Evolutionary conservation across 2,888 invertebrate genomes (phyloP).

Genomic region (Ellobium chinense): DNA sequence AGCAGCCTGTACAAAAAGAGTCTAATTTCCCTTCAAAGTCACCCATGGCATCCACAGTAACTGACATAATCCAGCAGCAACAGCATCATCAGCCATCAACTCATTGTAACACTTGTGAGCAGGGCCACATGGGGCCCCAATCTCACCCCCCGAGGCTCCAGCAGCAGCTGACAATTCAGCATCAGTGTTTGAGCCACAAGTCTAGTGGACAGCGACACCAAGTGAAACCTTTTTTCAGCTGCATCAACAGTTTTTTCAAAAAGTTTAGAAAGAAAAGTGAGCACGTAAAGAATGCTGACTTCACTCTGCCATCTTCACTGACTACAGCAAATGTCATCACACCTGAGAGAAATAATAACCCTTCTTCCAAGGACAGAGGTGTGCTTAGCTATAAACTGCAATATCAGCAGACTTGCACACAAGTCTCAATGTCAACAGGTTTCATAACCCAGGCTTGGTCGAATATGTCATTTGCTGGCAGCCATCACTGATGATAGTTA

Average conservation of each 20-base stretch:
- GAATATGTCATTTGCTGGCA: neutral
- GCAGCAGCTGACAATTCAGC: neutral
- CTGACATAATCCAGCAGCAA: conserved; percentile 23
- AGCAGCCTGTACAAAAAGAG: conserved; percentile 5
- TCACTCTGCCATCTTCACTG: conserved; percentile 74
- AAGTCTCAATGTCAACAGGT: neutral
- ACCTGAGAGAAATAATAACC: conserved; percentile 72
- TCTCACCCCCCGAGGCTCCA: neutral
- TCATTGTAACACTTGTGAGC: neutral
- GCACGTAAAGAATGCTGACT: conserved; percentile 71
- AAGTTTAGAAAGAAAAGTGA: conserved; percentile 70
- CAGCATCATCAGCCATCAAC: conserved; percentile 10
- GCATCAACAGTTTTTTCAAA: conserved; percentile 74
- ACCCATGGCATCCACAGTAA: conserved; percentile 9
- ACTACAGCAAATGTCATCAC: conserved; percentile 75
- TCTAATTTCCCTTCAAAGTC: conserved; percentile 5
- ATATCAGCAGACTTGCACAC: neutral
- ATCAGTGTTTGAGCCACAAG: conserved; percentile 7
- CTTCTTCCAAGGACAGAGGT: conserved; percentile 39
- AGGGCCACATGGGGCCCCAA: neutral
- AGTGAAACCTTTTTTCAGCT: conserved; percentile 77
- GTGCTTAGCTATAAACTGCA: conserved; percentile 22
- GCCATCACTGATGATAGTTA: neutral
- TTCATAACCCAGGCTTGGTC: neutral
- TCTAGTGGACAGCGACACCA: conserved; percentile 40